Evolutionary conservation across 2,888 invertebrate species (phyloP).

Genomic region (Panzeria rudis): DNA sequence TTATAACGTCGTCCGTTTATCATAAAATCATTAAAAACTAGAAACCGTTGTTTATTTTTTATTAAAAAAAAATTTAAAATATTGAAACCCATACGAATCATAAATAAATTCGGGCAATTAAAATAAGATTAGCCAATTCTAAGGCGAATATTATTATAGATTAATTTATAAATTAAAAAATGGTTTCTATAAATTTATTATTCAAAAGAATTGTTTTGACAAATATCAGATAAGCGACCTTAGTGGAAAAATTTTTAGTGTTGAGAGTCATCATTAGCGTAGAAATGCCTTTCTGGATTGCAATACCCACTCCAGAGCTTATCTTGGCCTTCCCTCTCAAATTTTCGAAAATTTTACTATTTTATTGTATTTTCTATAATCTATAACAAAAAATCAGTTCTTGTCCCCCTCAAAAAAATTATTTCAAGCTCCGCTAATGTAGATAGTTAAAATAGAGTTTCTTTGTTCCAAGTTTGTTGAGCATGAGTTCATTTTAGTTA

Average conservation of each 20-base stretch:
- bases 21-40: not conserved
- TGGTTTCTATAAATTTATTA: not conserved
- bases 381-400: no score
- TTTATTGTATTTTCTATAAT: no score
- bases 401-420: no score
- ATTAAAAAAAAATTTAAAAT: not conserved
- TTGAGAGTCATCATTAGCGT: not conserved
- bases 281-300: no score
- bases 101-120: not conserved
- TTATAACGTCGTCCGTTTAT: not conserved
- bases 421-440: no score
- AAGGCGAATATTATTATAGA: not conserved
- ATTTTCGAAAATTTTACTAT: no score
- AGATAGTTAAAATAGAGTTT: no score
- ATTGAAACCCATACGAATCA: not conserved
- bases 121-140: not conserved
- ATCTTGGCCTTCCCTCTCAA: no score
- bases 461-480: no score
- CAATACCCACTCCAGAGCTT: no score
- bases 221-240: conserved; percentile 12
- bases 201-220: not conserved
- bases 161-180: conserved; percentile 4
- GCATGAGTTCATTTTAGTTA: no score
- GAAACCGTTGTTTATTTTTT: not conserved
- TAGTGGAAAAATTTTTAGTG: not conserved